Base-by-base conservation (phyloP, 2,888 invertebrate species). In the Heliconius ethilla region DNA sequence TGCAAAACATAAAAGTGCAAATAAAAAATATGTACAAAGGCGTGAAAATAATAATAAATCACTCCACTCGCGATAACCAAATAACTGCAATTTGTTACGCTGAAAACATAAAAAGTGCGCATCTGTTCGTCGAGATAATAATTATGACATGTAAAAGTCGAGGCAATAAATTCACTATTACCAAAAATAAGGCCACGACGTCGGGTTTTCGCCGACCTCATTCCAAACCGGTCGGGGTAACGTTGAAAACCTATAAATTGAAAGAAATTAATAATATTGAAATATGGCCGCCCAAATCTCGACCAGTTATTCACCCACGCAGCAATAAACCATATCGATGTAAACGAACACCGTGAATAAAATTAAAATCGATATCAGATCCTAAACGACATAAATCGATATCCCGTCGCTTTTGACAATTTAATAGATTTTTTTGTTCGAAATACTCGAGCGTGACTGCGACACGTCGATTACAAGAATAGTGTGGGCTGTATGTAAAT, bases 271-370 rank as follows among this genome's bases (percentile, higher is more conserved):
- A 83, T 83, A 81, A 82, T 83, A 82, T 84, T 83, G 83, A 86
- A 86, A 87, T 86, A 86, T 83, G 82, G 81, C 82, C 83, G 80
- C 82, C 80, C 78, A 82, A 77, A 79, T 75, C 67, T 29, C 66
- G 66, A 73, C 72, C 83, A 79, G 83, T 83, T 85, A 84, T 84
- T 82, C 85, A 81, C 87, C 88, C 85, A 88, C 87, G 80, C 80
- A 76, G 77, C 77, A 82, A 86, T 89, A 87, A 86, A 87, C 75
- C 77, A 77, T 77, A 67, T 51, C 63, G 75, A 75, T 75, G 72
- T 72, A 77, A 75, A 72, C 40, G 27, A 73, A 70, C 27, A 72
- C 45, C 67, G 75, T 70, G 75, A 73, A 78, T 67, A 76, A 62
- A 76, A 67, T 65, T 66, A 59, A 59, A 59, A n/a, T 67, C 27